A percentile compares a stretch with the other conserved stretches of the same genome.
Evolutionary conservation across 37 sponge, comb jelly and placozoan genomes (phyloP).

Genomic region (Agelas oroides): DNA sequence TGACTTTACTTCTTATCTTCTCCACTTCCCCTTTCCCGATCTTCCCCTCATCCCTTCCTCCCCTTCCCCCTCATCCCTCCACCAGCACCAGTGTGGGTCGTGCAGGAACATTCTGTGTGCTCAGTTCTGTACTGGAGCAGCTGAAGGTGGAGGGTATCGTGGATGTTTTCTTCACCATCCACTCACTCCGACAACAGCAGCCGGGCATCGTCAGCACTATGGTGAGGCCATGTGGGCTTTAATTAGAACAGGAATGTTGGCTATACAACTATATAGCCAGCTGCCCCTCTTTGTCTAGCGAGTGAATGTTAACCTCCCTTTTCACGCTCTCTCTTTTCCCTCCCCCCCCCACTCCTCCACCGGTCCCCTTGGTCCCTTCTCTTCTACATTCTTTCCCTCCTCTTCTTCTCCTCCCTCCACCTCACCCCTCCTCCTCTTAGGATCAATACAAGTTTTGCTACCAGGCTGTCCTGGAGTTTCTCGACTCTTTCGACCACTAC

Average conservation of each 20-base stretch:
- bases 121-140: slow-evolving; percentile 74
- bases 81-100: slow-evolving; percentile 79
- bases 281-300: background rate
- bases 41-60: background rate
- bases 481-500: slow-evolving; percentile 87
- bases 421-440: slow-evolving; percentile 12
- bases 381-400: no score
- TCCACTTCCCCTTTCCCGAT: background rate
- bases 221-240: slow-evolving; percentile 48
- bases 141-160: slow-evolving; percentile 82
- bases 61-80: background rate
- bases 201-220: slow-evolving; percentile 69
- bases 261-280: background rate
- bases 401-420: no score
- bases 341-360: background rate
- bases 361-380: no score
- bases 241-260: background rate
- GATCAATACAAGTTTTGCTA: slow-evolving; percentile 80
- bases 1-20: background rate
- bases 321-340: background rate
- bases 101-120: slow-evolving; percentile 69
- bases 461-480: slow-evolving; percentile 74
- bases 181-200: slow-evolving; percentile 76
- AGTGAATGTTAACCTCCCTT: background rate
- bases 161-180: slow-evolving; percentile 76